Percentiles rank a stretch among this genome's conserved stretches.
phyloP scores from a whole-genome alignment of 2,113 vertebrate genomes.

The Heloderma charlesbogerti region DNA sequence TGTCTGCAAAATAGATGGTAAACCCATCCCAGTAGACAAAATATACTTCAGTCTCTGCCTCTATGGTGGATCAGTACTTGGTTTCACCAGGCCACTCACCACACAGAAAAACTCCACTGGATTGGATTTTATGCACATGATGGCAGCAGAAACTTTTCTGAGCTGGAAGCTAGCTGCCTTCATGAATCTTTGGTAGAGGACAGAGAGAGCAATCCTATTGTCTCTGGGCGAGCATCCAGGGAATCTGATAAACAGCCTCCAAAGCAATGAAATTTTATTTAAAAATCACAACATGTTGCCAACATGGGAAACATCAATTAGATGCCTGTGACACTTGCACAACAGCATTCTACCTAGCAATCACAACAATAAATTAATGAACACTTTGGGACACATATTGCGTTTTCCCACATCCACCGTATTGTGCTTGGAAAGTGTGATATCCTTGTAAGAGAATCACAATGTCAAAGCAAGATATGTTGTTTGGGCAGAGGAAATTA shows the following conservation, averaged over 20 bases:
- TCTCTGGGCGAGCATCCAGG: too few relatives aligned
- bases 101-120: neutral
- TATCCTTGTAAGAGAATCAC: neutral
- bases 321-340: neutral
- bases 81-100: neutral
- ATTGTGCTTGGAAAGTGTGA: neutral
- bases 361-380: neutral
- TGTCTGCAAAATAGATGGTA: neutral
- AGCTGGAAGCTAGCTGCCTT: too few relatives aligned
- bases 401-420: too few relatives aligned
- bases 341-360: neutral
- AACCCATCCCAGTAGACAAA: neutral
- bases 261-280: neutral
- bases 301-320: neutral
- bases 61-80: neutral
- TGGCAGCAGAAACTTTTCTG: neutral
- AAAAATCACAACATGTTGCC: neutral
- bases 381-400: neutral
- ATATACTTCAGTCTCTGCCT: neutral
- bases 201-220: too few relatives aligned
- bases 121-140: neutral
- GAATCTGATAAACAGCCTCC: neutral
- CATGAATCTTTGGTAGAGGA: neutral
- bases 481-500: neutral
- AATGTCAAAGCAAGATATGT: neutral